Evolutionary conservation across 2,113 vertebrate species (phyloP).

Genomic region (Callipepla californica): DNA sequence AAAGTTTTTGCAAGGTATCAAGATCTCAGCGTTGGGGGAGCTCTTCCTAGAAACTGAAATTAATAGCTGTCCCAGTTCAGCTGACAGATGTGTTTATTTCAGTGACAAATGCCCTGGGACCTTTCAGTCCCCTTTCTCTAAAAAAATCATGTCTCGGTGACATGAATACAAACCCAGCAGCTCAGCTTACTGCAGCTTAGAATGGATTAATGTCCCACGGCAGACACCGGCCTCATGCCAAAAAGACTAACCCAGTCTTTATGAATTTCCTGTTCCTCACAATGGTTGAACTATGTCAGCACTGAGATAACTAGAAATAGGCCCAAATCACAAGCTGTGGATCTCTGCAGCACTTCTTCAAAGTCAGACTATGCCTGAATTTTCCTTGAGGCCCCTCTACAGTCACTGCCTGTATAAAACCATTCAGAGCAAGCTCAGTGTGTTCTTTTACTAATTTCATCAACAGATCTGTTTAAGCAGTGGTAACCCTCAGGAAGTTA

Average conservation of each 20-base stretch:
- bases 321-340: background rate
- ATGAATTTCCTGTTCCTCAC: background rate
- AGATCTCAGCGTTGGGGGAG: background rate
- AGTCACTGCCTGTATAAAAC: background rate
- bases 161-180: conserved; percentile 40
- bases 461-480: background rate
- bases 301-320: background rate
- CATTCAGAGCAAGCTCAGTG: background rate
- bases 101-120: conserved; percentile 4
- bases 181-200: conserved; percentile 38
- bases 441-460: background rate
- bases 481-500: background rate
- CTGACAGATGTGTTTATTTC: conserved; percentile 51
- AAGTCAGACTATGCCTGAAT: background rate
- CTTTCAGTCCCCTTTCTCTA: background rate
- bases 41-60: conserved; percentile 30
- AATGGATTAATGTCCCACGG: conserved; percentile 43
- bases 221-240: background rate
- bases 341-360: background rate
- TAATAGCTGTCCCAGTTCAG: conserved; percentile 35
- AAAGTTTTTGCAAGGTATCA: conserved; percentile 52
- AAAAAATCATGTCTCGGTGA: conserved; percentile 19
- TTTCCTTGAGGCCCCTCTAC: background rate
- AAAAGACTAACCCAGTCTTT: conserved; percentile 12
- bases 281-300: background rate